Evolutionary conservation across 1,140 invertebrate genomes (phyloP), one percentile per base, ranked within the genome.

Genomic region (Bicyclus anynana): DNA sequence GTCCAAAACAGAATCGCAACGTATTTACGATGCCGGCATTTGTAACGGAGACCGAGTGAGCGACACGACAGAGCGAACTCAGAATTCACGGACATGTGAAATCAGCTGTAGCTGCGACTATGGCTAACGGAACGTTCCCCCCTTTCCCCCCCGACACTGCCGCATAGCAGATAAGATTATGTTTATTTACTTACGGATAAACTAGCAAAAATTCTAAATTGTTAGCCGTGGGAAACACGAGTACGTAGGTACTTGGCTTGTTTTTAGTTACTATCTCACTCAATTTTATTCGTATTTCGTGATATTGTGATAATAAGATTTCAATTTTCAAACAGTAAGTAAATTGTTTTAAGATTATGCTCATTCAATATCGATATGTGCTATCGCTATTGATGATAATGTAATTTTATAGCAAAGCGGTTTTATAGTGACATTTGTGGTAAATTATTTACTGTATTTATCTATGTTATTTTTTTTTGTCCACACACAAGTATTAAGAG

Each of bases 141-240:
- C 54, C 63, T 48, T 55, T 57, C 53, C 53, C 60, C 61, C 13
- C 52, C 59, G 50, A 47, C 40, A 33, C 53, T 62, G 48, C 53
- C 70, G 72, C 63, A 68, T 63, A 66, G 51, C 66, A 73, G 79
- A 79, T 84, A 84, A 81, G 68, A 77, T 70, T 65, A 56, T 57
- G 71, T 80, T 77, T 82, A 74, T 80, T 77, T 77, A 80, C 76
- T 77, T 76, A 80, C 74, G 62, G 69, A 75, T 72, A 62, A 67
- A 64, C 55, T 51, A 59, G 50, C 33, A 54, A 66, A 55, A 27
- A 17, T 6, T 7, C 42, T 59, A 44, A 76, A 69, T 59, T 69
- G 57, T 56, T 58, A 53, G 50, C 50, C 66, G 64, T 74, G 71
- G 59, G 69, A 72, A 67, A 55, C 58, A 12, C n/a, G 23, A 17